Evolutionary conservation across 1,140 invertebrate genomes (phyloP).

Genomic region (Sinonovacula constricta): DNA sequence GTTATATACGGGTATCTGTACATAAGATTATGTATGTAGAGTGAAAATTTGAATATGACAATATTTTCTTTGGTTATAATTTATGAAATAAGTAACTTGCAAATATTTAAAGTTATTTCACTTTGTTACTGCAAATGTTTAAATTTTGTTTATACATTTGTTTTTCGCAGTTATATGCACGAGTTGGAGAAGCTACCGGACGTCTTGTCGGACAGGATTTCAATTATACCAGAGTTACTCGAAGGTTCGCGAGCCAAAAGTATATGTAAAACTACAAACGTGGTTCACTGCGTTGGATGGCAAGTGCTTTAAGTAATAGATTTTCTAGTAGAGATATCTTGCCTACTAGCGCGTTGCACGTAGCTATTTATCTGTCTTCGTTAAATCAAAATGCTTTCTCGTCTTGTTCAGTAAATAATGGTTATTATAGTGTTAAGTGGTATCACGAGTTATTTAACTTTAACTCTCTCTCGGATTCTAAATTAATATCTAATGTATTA

Average conservation of each 20-base stretch:
- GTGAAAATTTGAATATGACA: background rate
- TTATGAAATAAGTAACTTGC: background rate
- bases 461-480: background rate
- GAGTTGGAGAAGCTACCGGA: background rate
- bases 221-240: background rate
- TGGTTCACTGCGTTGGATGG: background rate
- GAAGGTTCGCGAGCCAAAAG: background rate
- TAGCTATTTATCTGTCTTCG: background rate
- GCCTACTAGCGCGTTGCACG: background rate
- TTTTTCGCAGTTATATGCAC: background rate
- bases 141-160: background rate
- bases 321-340: background rate
- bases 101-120: background rate
- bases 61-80: background rate
- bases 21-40: background rate
- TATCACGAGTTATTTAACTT: background rate
- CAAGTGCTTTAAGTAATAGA: background rate
- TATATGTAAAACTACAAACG: background rate
- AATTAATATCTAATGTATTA: background rate
- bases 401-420: background rate
- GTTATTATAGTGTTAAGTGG: background rate
- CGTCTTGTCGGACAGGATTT: background rate
- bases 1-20: background rate
- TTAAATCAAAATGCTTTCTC: background rate
- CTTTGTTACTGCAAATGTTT: background rate